A percentile compares a stretch with the other conserved stretches of the same genome.
phyloP scores from a whole-genome alignment of 2,113 vertebrate genomes.

The Pachyramphus minor region DNA sequence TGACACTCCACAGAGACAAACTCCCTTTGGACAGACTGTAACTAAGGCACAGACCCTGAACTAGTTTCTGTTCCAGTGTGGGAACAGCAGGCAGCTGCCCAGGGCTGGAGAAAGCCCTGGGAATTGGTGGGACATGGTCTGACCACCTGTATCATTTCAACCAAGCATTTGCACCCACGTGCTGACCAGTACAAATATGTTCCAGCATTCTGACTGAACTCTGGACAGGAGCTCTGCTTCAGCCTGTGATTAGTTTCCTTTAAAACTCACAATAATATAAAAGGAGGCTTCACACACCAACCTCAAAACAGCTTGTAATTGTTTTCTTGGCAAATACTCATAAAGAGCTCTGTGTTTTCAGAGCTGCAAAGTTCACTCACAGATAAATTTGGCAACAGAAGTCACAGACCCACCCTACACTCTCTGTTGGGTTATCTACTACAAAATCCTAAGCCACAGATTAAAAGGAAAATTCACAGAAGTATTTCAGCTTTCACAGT shows the following conservation, averaged over 20 bases:
- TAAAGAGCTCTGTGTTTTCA: background rate
- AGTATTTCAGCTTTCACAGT: background rate
- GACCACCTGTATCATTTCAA: background rate
- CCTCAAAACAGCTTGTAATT: background rate
- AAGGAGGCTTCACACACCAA: background rate
- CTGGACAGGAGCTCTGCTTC: background rate
- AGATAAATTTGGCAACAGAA: background rate
- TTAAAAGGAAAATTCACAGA: background rate
- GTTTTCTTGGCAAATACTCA: background rate
- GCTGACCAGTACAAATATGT: background rate
- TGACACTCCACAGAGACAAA: background rate
- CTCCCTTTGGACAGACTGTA: background rate
- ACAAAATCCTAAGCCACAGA: background rate
- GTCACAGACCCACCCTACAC: background rate
- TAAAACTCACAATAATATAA: background rate
- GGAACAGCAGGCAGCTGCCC: background rate
- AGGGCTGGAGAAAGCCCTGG: background rate
- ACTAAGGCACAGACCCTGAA: background rate
- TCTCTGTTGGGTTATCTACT: background rate
- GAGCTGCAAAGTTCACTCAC: background rate
- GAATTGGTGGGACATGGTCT: background rate
- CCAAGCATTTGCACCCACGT: background rate
- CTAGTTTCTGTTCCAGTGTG: background rate
- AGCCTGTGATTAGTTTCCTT: slow-evolving; percentile 2
- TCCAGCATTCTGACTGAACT: background rate